These are phyloP conservation scores for Parapristionchus giblindavisi DNA, from an alignment of 2,888 invertebrate species.

Conservation along the genomic window DNA sequence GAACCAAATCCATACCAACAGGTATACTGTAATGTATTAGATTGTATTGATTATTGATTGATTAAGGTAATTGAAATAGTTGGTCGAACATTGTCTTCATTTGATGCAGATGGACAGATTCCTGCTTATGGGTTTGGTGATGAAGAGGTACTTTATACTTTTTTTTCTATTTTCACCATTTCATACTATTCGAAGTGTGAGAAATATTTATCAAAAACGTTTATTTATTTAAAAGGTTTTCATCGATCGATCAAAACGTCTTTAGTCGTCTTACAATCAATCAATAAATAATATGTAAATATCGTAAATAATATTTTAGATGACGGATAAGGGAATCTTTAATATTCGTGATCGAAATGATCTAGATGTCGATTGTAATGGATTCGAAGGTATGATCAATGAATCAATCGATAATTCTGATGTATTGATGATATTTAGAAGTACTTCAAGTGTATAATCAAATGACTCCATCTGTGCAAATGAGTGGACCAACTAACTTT, in stretches of 20 bases:
- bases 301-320: conserved; percentile 19
- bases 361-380: conserved; percentile 70
- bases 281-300: neutral
- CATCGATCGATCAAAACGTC: no score
- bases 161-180: neutral
- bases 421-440: conserved; percentile 61
- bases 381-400: conserved; percentile 63
- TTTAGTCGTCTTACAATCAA: no score
- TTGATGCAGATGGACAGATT: conserved; percentile 73
- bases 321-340: conserved; percentile 59
- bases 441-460: conserved; percentile 72
- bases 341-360: conserved; percentile 66
- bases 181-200: neutral
- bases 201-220: neutral
- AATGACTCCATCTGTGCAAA: conserved; percentile 70
- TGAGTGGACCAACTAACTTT: conserved; percentile 74
- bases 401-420: neutral
- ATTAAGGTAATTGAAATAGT: conserved; percentile 72
- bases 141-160: conserved; percentile 64
- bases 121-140: conserved; percentile 74
- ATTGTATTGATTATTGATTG: neutral
- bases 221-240: no score
- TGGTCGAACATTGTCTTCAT: conserved; percentile 72
- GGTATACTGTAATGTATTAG: conserved; percentile 44
- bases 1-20: conserved; percentile 73